Evolutionary conservation across 2,113 vertebrate species (phyloP), one percentile per base, ranked within the genome.

Genomic region (Python bivittatus): DNA sequence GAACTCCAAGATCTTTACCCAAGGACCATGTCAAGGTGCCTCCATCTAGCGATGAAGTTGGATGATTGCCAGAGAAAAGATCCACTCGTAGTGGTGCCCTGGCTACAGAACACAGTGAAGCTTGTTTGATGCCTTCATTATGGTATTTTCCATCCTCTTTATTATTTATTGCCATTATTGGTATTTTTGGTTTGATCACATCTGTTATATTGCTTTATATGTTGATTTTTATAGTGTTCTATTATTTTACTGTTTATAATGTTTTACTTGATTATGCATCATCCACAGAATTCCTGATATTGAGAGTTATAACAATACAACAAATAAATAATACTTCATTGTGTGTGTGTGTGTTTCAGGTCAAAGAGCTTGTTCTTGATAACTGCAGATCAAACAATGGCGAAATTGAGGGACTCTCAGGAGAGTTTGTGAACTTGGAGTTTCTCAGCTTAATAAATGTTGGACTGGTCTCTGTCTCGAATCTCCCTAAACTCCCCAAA

Each of bases 361-460:
- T 99, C 96, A 98, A 97, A 97, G 98, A 99, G 97, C 98, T 99
- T 86, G 98, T 99, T 95, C 98, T 99, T 84, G 99, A 99, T 96
- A 99, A 99, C 95, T 99, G 99, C 97, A 98, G 98, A 96, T 98
- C 98, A 89, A 96, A 97, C 93, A 98, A 98, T 96, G 98, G 98
- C 93, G 98, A 99, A 97, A 98, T 99, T 23, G 98, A 98, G 96
- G 99, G 98, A 86, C 97, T 99, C 95, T 98, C 98, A 92, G 98
- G 97, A 93, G 98, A 98, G 94, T 99, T 99, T 97, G 97, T 98
- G 94, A 99, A 99, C 96, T 97, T 99, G 97, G 98, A 99, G 97
- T 99, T 98, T 96, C 98, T 99, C 97, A 99, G 98, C 97, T 98
- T 99, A 98, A 99, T 99, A 98, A 99, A 98, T 94, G 98, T 99